These are phyloP conservation scores for Chauna torquata DNA, from an alignment of 2,113 vertebrate species.

Conservation along the genomic window DNA sequence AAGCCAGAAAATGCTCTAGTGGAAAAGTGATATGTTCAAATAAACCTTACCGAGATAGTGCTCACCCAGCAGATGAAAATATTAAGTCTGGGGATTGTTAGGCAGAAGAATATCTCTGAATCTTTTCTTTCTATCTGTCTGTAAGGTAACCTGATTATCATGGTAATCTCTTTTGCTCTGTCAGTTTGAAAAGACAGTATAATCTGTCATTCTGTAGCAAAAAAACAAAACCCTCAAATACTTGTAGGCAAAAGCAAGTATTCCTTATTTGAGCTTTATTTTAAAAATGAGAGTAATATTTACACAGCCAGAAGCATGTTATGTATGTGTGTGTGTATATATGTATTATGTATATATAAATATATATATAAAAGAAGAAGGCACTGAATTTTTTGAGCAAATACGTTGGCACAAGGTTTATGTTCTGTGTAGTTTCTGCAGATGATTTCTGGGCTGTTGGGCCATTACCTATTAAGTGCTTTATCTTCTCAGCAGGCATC, in stretches of 20 bases:
- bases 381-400: not conserved
- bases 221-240: not conserved
- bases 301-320: not conserved
- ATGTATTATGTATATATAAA: too few relatives aligned
- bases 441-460: not conserved
- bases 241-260: not conserved
- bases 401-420: not conserved
- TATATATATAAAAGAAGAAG: not conserved
- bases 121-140: conserved; percentile 14
- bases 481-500: not conserved
- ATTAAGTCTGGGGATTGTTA: conserved; percentile 52
- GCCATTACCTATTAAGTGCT: not conserved
- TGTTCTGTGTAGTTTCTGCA: not conserved
- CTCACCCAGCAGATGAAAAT: conserved; percentile 45
- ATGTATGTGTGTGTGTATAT: not conserved
- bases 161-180: conserved; percentile 57
- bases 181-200: conserved; percentile 45
- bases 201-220: conserved; percentile 34
- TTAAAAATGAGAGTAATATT: conserved; percentile 41
- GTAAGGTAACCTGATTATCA: conserved; percentile 58
- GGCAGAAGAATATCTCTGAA: conserved; percentile 18
- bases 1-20: conserved; percentile 31
- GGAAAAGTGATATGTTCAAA: conserved; percentile 32
- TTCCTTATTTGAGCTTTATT: not conserved
- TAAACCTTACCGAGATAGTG: conserved; percentile 45